Evolutionary conservation across 2,113 vertebrate species (phyloP).

Genomic region (Phasianus colchicus): DNA sequence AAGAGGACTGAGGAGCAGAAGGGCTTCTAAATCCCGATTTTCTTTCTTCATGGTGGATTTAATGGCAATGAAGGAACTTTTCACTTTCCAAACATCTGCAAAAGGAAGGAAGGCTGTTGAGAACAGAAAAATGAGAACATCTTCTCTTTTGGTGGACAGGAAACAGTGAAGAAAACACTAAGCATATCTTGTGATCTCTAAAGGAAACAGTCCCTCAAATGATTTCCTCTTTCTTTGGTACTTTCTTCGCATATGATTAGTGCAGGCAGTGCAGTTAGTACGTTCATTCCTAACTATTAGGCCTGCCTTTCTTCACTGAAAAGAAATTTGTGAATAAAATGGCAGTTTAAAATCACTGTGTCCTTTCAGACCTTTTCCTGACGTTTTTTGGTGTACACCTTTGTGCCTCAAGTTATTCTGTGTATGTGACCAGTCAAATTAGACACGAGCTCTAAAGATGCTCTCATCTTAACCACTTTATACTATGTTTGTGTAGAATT

Average conservation of each 20-base stretch:
- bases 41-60: not conserved
- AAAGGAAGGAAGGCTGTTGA: not conserved
- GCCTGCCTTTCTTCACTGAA: not conserved
- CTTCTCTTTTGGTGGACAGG: not conserved
- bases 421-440: not conserved
- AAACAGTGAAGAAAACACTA: not conserved
- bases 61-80: not conserved
- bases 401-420: not conserved
- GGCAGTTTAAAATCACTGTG: not conserved
- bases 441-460: not conserved
- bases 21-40: not conserved
- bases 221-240: too few relatives aligned
- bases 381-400: not conserved
- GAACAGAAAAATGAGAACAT: not conserved
- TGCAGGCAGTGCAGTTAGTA: too few relatives aligned
- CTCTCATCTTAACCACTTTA: not conserved
- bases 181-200: too few relatives aligned
- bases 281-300: too few relatives aligned
- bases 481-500: not conserved
- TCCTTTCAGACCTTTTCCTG: not conserved
- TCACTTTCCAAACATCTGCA: fast-evolving
- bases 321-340: not conserved
- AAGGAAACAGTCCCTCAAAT: too few relatives aligned
- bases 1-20: not conserved
- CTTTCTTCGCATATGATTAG: too few relatives aligned